Conservation (phyloP, 2,888 invertebrate genomes). For the Mechanitis mazaeus region DNA sequence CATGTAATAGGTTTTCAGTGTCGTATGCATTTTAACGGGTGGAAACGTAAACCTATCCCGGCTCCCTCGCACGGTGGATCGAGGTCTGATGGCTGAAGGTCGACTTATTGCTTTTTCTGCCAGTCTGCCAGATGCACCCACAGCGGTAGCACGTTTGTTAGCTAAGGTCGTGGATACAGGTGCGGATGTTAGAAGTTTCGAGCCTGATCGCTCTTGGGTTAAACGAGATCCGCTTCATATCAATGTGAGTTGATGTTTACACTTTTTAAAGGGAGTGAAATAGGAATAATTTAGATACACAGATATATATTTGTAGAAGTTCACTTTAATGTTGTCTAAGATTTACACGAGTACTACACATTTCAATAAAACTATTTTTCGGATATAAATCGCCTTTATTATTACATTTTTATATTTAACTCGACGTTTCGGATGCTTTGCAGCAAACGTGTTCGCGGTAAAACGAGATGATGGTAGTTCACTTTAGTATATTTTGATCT, state of each 20-base stretch:
- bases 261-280: too few species aligned
- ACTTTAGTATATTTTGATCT: background rate
- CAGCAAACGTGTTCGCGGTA: too few species aligned
- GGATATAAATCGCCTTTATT: too few species aligned
- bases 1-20: background rate
- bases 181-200: conserved; percentile 6
- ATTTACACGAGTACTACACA: too few species aligned
- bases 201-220: conserved; percentile 7
- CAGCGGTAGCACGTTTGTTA: background rate
- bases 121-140: background rate
- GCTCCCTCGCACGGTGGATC: conserved; percentile 86
- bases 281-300: too few species aligned
- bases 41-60: conserved; percentile 90
- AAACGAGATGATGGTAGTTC: too few species aligned
- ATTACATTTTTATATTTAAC: too few species aligned
- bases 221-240: background rate
- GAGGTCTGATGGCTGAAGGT: conserved; percentile 90
- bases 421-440: too few species aligned
- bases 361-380: too few species aligned
- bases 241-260: background rate
- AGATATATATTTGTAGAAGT: too few species aligned
- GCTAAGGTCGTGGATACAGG: conserved; percentile 1
- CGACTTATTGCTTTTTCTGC: conserved; percentile 57
- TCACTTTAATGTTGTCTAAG: too few species aligned
- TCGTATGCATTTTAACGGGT: conserved; percentile 3